These are phyloP conservation scores for Chionodraco myersi DNA, from an alignment of 2,113 vertebrate genomes.

Conservation along the genomic window DNA sequence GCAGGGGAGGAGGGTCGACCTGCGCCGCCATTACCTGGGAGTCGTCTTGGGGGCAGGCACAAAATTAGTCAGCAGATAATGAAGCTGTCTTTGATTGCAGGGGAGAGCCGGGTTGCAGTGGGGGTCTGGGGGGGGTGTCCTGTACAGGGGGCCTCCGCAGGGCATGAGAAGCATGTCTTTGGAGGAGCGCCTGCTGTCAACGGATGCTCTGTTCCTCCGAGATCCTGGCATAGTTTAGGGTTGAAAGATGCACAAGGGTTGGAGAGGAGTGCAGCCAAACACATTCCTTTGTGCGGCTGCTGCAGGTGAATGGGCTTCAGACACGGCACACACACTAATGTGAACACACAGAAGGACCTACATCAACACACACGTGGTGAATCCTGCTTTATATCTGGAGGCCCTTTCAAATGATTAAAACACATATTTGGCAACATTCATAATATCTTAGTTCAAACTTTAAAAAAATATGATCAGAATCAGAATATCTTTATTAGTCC, in stretches of 20 bases:
- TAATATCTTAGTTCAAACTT: neutral
- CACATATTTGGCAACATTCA: neutral
- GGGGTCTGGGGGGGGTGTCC: constrained; percentile 41
- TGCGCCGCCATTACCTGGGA: constrained; percentile 82
- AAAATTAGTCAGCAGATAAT: constrained; percentile 88
- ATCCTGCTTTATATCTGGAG: neutral
- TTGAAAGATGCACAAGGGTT: constrained; percentile 73
- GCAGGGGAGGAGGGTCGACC: constrained; percentile 52
- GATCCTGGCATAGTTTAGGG: constrained; percentile 70
- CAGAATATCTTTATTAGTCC: no score
- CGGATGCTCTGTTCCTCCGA: constrained; percentile 73
- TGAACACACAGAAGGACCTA: constrained; percentile 5
- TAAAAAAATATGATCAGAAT: neutral
- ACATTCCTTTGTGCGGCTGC: constrained; percentile 66
- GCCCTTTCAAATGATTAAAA: neutral
- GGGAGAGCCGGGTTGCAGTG: constrained; percentile 5
- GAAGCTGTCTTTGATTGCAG: constrained; percentile 86
- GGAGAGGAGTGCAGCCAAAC: constrained; percentile 45
- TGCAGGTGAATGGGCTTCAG: constrained; percentile 66
- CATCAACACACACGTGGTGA: neutral
- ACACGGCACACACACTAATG: constrained; percentile 28
- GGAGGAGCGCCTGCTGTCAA: constrained; percentile 76
- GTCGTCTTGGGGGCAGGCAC: constrained; percentile 80
- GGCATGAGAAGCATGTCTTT: constrained; percentile 80
- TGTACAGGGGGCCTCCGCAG: constrained; percentile 64